Conservation (phyloP, 2,888 invertebrate species). For the Digitonthophagus gazella region DNA sequence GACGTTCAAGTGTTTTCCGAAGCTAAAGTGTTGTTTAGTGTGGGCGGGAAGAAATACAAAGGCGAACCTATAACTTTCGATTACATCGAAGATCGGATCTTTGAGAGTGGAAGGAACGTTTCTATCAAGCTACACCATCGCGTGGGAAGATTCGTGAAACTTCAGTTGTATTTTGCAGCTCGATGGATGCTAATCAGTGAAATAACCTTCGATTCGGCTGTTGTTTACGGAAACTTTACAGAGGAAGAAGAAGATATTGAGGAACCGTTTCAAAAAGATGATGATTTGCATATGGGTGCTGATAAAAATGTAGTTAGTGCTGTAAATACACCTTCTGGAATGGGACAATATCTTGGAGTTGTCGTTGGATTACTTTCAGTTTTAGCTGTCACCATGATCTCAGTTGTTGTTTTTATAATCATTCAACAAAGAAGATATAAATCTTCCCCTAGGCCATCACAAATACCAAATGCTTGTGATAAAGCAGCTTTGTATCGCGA, state of each 20-base stretch:
- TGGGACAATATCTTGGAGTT: slow-evolving; percentile 48
- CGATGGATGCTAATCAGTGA: slow-evolving; percentile 90
- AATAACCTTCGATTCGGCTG: slow-evolving; percentile 74
- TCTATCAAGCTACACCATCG: slow-evolving; percentile 78
- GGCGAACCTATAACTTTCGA: slow-evolving; percentile 73
- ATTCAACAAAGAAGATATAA: slow-evolving; percentile 48
- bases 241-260: slow-evolving; percentile 43
- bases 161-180: slow-evolving; percentile 74
- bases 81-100: slow-evolving; percentile 72
- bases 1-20: slow-evolving; percentile 84
- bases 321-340: slow-evolving; percentile 43
- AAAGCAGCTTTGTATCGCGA: slow-evolving; percentile 49
- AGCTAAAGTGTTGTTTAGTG: slow-evolving; percentile 75
- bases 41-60: slow-evolving; percentile 75
- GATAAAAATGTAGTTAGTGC: slow-evolving; percentile 46
- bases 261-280: slow-evolving; percentile 39
- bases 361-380: slow-evolving; percentile 48
- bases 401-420: slow-evolving; percentile 45
- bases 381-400: slow-evolving; percentile 46
- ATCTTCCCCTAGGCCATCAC: slow-evolving; percentile 42
- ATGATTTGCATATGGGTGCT: slow-evolving; percentile 36
- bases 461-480: slow-evolving; percentile 46
- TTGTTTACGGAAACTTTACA: slow-evolving; percentile 47
- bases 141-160: slow-evolving; percentile 77
- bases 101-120: slow-evolving; percentile 79